Base-by-base conservation (phyloP, 2,888 invertebrate genomes). In the Heliconius sara region DNA sequence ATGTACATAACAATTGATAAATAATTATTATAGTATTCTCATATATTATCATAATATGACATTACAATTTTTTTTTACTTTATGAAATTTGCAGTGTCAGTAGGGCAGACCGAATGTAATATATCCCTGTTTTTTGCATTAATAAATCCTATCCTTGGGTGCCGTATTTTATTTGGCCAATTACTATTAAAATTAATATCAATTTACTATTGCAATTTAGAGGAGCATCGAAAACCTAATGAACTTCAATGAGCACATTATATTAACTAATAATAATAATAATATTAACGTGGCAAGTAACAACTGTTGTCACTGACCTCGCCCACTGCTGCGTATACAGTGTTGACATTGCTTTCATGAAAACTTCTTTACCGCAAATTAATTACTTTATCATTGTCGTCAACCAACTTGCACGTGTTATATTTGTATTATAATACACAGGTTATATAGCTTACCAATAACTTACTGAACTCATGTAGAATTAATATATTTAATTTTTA, bases 291-390 rank as follows among this genome's bases (percentile, higher is more conserved):
- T 27, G 27, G 63, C 43, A 52, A 72, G n/a, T 43, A 65, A 5
- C 30, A 43, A 5, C 22, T 25, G 43, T 68, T 25, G 25, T 52
- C 30, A 66, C 77, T 72, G 77, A 78, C 77, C 77, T 78, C 77
- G 65, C 72, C 65, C 47, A 52, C 65, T 65, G 52, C 22, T 52
- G 39, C 4, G 39, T 70, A 60, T 19, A 70, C 65, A 34, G n/a
- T 52, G 66, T 78, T 72, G 72, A 72, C 78, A 66, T 73, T 30
- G 34, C 60, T 77, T 72, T 73, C 63, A 78, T 66, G 57, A 66
- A 66, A 78, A 78, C 43, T n/a, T 75, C 75, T 75, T 75, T 63
- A 43, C 16, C 39, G 43, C 13, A 77, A 68, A 68, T 39, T 70
- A 68, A 68, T 77, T 68, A 70, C 22, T 57, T 47, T n/a, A 30